These are phyloP conservation scores for Pangasius krempfi DNA, from an alignment of 2,797 vertebrate species.

Conservation along the genomic window DNA sequence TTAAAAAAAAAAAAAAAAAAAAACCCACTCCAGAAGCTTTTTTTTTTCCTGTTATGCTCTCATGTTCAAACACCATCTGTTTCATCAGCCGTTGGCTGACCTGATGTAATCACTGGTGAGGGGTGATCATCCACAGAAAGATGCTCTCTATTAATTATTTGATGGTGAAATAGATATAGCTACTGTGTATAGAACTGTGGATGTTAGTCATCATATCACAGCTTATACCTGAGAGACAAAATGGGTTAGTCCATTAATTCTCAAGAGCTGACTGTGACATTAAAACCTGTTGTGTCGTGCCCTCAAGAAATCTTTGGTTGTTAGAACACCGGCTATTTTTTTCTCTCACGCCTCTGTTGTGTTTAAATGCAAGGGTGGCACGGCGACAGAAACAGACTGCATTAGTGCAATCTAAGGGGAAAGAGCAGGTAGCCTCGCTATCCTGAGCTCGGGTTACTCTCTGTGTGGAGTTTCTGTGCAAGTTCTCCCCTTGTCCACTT, in stretches of 20 bases:
- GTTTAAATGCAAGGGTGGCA: not conserved
- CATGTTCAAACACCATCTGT: not conserved
- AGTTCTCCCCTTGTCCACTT: not conserved
- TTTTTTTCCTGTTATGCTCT: not conserved
- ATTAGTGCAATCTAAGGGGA: not conserved
- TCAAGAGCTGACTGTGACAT: not conserved
- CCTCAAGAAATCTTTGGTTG: not conserved
- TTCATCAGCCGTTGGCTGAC: not conserved
- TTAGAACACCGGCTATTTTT: not conserved
- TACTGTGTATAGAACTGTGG: not conserved
- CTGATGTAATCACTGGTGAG: slow-evolving; percentile 12
- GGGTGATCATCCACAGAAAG: not conserved
- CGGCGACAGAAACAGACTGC: not conserved
- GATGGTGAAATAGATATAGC: not conserved
- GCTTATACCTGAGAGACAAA: not conserved
- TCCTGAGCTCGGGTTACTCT: not conserved
- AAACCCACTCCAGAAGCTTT: not conserved
- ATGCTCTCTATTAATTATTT: not conserved
- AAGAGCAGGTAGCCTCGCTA: not conserved
- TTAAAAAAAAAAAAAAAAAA: not conserved
- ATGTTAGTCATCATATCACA: not conserved
- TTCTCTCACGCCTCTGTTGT: not conserved
- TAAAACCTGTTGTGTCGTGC: not conserved
- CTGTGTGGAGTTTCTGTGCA: not conserved
- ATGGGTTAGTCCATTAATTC: not conserved